A percentile compares a stretch with the other conserved stretches of the same genome.
phyloP scores from a whole-genome alignment of 1,140 invertebrate species.

The Caenorhabditis remanei region DNA sequence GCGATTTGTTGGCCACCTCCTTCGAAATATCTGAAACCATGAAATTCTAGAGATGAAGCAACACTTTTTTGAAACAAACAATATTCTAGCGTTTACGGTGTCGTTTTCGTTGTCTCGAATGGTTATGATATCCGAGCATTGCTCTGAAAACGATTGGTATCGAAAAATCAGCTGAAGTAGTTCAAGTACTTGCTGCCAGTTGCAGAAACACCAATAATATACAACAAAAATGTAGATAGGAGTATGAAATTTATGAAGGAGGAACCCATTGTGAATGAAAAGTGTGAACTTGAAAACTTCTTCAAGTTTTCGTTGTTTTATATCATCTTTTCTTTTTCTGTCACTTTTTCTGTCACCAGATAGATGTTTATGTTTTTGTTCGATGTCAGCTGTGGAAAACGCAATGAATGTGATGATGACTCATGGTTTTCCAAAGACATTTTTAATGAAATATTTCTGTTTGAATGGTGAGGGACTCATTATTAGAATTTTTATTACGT shows the following conservation, averaged over 20 bases:
- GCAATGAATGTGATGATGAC: not conserved
- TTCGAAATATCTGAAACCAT: conserved; percentile 6
- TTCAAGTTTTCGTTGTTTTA: not conserved
- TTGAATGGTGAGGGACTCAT: too few relatives aligned
- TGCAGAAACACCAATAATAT: not conserved
- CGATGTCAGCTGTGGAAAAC: not conserved
- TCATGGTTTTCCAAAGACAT: not conserved
- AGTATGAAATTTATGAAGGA: not conserved
- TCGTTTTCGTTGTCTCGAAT: not conserved
- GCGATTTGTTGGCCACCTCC: not conserved
- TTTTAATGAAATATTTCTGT: too few relatives aligned
- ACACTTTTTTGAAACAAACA: not conserved
- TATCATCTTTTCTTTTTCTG: not conserved
- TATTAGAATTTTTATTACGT: too few relatives aligned
- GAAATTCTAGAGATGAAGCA: too few relatives aligned
- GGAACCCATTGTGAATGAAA: not conserved
- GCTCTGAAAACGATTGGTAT: not conserved
- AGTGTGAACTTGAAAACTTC: not conserved
- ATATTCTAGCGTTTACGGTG: not conserved
- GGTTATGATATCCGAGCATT: not conserved
- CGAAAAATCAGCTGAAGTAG: not conserved
- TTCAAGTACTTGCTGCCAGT: not conserved
- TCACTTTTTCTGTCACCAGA: not conserved
- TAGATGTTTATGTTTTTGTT: conserved; percentile 3
- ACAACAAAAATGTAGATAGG: not conserved